Base-by-base conservation (phyloP, 2,888 invertebrate species). In the Uropetala carovei region DNA sequence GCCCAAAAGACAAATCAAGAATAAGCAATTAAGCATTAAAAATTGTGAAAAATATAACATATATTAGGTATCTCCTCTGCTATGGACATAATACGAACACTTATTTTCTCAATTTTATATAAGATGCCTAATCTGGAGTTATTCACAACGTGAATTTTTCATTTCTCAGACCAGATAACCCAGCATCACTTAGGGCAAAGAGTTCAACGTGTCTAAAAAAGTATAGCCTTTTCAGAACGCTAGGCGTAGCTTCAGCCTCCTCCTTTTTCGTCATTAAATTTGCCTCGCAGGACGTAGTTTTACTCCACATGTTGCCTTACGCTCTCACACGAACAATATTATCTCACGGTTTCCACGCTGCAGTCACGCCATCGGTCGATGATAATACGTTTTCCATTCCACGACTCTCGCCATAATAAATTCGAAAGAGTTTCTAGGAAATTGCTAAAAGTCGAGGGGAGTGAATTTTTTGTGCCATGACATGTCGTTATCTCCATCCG, bases 291-390 rank as follows among this genome's bases (percentile, higher is more conserved):
- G 22, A 75, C 13, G n/a, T 75, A 27, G 75, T 75, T 75, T 27
- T 27, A 75, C 27, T 75, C 75, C 27, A 75, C 75, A 75, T 10
- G 75, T 75, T 75, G 75, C 75, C 22, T 13, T 43, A 43, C 27
- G 75, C 22, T n/a, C 75, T 27, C 75, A 10, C 22, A 27, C 27
- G 27, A 27, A 27, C 75, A 27, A 75, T 27, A 75, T 75, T 75
- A 75, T 75, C 75, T 27, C 27, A 27, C 27, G 75, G 27, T 27
- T 75, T 75, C 22, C 27, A 75, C 22, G 22, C 27, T 1, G 8
- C 56, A n/a, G 64, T 89, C 89, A 89, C 89, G 64, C 89, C 64
- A 89, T 64, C 27, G 64, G 18, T 10, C 89, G 43, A 89, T 89
- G 60, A 64, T 30, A 89, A 30, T 89, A 64, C 18, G 18, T 86